Base-by-base conservation (phyloP, 2,797 vertebrate species). In the Lithobates sylvaticus region DNA sequence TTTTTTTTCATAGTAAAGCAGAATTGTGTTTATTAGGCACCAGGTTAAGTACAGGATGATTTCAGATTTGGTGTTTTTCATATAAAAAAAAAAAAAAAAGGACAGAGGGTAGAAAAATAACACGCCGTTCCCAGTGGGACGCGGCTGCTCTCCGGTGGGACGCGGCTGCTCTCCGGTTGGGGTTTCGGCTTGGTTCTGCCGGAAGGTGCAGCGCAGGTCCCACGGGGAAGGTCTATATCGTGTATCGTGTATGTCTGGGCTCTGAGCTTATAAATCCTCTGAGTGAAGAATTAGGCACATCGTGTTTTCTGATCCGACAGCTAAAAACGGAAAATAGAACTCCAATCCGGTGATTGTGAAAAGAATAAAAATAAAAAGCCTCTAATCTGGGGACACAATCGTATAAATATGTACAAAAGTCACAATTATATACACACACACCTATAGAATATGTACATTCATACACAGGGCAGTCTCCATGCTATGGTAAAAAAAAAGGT, bases 361-460 rank as follows among this genome's bases (percentile, higher is more conserved):
- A 34, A n/a, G 21, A 2, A 27, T 9, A 39, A 39, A 39, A 34
- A 0, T 3, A 15, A 15, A 15, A 21, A 54, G 50, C 16, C 15
- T 54, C 50, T 54, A 54, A 54, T 54, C 76, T 2, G 76, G 29
- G 76, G n/a, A n/a, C n/a, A 65, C 13, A 21, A 26, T 26, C n/a
- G 42, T 81, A 86, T 86, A 86, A 86, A 86, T 86, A 86, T 86
- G 27, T 86, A 86, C 78, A 81, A 65, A 47, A 58, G 65, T 64
- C 47, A 69, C 50, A 83, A n/a, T 39, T 81, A 54, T 86, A 86
- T 86, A 86, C 68, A 86, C 84, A 81, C 29, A 64, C 36, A 71
- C 54, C 21, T 67, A 81, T 47, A 74, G 77, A 80, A 81, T 86
- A 86, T 86, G 50, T 86, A 85, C 83, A 85, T 71, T 68, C 69